Base-by-base conservation (phyloP, 1,140 invertebrate genomes). In the Paracyclopina nana region DNA sequence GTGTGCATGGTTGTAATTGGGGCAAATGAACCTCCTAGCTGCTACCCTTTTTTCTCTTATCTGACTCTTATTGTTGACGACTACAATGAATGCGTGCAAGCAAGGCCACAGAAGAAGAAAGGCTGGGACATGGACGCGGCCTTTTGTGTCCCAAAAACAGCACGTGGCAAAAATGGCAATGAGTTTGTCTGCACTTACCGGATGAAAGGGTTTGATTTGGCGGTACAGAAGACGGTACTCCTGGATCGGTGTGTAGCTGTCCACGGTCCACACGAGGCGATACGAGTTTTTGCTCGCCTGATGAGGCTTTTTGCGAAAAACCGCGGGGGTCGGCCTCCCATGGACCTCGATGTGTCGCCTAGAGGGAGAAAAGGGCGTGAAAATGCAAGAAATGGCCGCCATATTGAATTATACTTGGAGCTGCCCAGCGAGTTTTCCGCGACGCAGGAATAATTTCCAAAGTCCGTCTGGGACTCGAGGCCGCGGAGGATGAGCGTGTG, bases 331-430 rank as follows among this genome's bases (percentile, higher is more conserved):
- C 6, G 46, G 46, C 6, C 46, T 8, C 12, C 46, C 46, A 34
- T 49, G 46, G 5, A 49, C 46, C 24, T 49, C 46, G 9, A 49
- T 49, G 25, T 49, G 14, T 29, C 26, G 18, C 22, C 46, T 49
- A 29, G 34, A 49, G n/a, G n/a, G n/a, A 30, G 29, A 30, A 30
- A 30, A 30, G n/a, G n/a, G n/a, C 8, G 29, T 8, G 29, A 30
- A 30, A 30, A 8, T 9, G 29, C 8, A n/a, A 30, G n/a, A 9
- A 30, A 30, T 8, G n/a, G 29, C 8, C n/a, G 8, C 8, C 8
- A n/a, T 9, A 30, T n/a, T 30, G n/a, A 9, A 30, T 30, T 22
- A 18, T 42, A 42, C 40, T 42, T 42, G 40, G 40, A 42, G n/a
- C 14, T 42, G 6, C 40, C 40, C 40, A 42, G 14, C 6, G 20